Evolutionary conservation across 2,113 vertebrate species (phyloP).

Genomic region (Fukomys damarensis): DNA sequence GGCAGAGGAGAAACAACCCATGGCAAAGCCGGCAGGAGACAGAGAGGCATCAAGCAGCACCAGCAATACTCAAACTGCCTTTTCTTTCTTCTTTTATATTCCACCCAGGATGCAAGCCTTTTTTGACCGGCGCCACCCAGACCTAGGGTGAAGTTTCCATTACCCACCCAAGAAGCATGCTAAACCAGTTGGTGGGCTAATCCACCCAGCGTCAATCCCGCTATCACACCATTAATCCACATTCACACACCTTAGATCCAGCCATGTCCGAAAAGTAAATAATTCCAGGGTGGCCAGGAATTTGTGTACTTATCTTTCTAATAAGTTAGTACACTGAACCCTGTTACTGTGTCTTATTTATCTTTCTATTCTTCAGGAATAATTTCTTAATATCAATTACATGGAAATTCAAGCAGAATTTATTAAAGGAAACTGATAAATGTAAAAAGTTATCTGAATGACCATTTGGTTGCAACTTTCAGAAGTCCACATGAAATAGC

Average conservation of each 20-base stretch:
- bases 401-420: conserved; percentile 3
- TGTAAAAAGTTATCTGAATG: background rate
- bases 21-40: background rate
- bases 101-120: background rate
- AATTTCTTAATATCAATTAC: background rate
- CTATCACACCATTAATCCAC: background rate
- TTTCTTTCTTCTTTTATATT: background rate
- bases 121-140: background rate
- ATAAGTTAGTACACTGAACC: background rate
- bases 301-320: background rate
- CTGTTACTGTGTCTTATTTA: background rate
- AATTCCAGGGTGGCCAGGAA: no score
- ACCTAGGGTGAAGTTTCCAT: background rate
- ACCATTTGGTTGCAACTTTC: background rate
- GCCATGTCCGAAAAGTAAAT: background rate
- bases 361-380: background rate
- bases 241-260: background rate
- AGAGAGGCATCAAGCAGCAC: background rate
- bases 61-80: background rate
- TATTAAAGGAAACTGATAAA: background rate
- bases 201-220: background rate
- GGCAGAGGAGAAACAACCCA: background rate
- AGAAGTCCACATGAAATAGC: background rate
- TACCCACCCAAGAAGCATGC: background rate
- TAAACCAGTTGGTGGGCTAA: background rate